Evolutionary conservation across 2,113 vertebrate genomes (phyloP).

Genomic region (Edolisoma coerulescens): DNA sequence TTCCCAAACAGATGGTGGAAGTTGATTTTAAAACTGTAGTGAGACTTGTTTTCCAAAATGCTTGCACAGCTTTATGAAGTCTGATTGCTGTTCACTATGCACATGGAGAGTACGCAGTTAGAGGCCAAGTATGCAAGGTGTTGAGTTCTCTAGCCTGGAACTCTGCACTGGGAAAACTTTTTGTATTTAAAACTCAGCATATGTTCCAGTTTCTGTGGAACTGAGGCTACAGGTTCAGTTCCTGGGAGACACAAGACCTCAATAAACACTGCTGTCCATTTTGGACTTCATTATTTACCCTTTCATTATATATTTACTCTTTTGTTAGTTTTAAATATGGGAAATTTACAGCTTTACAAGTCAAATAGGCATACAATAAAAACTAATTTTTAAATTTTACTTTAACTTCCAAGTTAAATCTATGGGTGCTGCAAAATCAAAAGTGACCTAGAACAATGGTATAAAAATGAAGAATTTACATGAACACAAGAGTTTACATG

Average conservation of each 20-base stretch:
- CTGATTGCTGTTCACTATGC: slow-evolving; percentile 22
- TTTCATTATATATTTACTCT: background rate
- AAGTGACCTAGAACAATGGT: background rate
- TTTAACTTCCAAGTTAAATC: background rate
- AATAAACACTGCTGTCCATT: background rate
- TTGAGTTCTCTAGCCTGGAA: background rate
- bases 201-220: background rate
- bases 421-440: background rate
- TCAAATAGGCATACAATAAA: background rate
- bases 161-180: background rate
- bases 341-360: background rate
- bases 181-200: background rate
- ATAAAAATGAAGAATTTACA: background rate
- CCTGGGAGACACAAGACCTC: background rate
- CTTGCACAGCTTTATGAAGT: slow-evolving; percentile 42
- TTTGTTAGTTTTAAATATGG: background rate
- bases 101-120: background rate
- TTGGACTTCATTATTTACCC: background rate
- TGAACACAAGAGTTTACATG: background rate
- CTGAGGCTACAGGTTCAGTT: background rate
- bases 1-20: slow-evolving; percentile 66
- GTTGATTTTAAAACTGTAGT: slow-evolving; percentile 53
- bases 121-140: background rate
- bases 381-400: background rate
- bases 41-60: slow-evolving; percentile 58